Evolutionary conservation across 1,140 invertebrate species (phyloP).

Genomic region (Anadara kagoshimensis): DNA sequence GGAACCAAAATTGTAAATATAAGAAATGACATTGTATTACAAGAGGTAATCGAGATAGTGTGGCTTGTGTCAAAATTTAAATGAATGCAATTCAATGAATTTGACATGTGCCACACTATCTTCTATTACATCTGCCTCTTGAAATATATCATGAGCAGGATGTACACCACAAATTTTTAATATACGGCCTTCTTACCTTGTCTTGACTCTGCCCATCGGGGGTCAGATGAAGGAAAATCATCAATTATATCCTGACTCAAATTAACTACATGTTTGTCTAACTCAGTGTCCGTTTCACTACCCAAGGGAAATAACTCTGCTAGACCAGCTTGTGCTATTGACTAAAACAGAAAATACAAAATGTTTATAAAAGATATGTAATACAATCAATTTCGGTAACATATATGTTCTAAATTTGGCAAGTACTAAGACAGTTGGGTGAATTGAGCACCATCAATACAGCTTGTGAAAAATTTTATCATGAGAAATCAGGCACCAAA

Average conservation of each 20-base stretch:
- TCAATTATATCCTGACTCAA: conserved; percentile 88
- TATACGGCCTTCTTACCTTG: conserved; percentile 47
- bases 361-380: background rate
- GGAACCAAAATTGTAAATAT: background rate
- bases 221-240: conserved; percentile 91
- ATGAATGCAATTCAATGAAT: no score
- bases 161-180: background rate
- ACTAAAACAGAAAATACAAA: conserved; percentile 56
- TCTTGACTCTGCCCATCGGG: conserved; percentile 82
- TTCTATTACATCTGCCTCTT: no score
- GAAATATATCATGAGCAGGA: no score
- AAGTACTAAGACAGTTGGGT: no score
- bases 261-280: conserved; percentile 82
- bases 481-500: no score
- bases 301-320: conserved; percentile 82
- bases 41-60: no score
- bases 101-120: no score
- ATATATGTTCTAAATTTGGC: no score
- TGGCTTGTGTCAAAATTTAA: no score
- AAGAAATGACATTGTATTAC: background rate
- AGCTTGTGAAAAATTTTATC: no score
- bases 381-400: background rate
- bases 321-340: conserved; percentile 81
- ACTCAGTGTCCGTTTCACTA: conserved; percentile 64
- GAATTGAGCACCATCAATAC: no score